These are phyloP conservation scores for Pelecanoides urinatrix DNA, from an alignment of 2,113 vertebrate species.

Conservation along the genomic window DNA sequence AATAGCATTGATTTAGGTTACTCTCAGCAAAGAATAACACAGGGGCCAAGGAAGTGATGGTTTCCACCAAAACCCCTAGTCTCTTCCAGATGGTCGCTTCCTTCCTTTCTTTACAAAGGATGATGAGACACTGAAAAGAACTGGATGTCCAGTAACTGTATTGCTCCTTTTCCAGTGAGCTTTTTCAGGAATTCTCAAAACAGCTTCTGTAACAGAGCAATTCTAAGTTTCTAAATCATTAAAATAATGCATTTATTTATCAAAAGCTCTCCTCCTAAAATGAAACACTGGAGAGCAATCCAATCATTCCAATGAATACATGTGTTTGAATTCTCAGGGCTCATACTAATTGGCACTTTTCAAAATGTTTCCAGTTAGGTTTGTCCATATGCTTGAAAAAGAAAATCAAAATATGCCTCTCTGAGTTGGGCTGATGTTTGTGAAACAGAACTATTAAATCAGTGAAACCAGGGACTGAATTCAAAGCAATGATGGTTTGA, in stretches of 20 bases:
- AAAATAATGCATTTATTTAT: conserved; percentile 48
- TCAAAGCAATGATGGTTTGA: conserved; percentile 34
- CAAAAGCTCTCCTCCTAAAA: conserved; percentile 22
- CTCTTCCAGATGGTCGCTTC: not conserved
- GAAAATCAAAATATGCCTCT: conserved; percentile 33
- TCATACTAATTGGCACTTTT: conserved; percentile 28
- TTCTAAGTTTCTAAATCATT: conserved; percentile 29
- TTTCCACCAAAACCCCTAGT: not conserved
- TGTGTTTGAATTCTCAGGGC: not conserved
- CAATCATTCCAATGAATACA: not conserved
- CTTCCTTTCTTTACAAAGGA: not conserved
- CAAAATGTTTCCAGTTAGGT: conserved; percentile 35
- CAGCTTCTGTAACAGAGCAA: not conserved
- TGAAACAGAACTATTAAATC: conserved; percentile 35
- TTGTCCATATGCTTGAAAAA: conserved; percentile 32
- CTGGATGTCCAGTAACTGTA: not conserved
- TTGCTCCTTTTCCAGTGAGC: not conserved
- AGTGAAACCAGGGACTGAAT: conserved; percentile 9
- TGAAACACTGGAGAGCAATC: conserved; percentile 37
- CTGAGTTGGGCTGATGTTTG: conserved; percentile 19
- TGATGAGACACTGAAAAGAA: not conserved
- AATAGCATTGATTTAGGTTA: not conserved
- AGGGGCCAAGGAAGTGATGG: not conserved
- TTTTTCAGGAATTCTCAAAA: not conserved
- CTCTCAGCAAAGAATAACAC: not conserved